Evolutionary conservation across 2,888 invertebrate genomes (phyloP).

Genomic region (Catonia carolina): DNA sequence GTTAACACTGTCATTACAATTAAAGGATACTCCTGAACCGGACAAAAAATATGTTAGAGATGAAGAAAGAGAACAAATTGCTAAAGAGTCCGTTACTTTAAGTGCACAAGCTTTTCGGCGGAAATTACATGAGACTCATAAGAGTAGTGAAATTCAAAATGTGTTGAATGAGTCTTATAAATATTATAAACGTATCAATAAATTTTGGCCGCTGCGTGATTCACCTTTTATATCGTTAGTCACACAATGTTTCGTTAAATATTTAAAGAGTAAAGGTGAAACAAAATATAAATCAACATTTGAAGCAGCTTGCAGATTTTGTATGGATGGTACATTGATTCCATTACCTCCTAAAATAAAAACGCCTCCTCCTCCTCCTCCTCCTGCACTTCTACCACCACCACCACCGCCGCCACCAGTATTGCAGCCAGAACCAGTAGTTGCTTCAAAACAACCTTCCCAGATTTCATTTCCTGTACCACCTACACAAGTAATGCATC

Average conservation of each 20-base stretch:
- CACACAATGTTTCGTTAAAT: conserved; percentile 62
- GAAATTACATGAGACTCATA: conserved; percentile 25
- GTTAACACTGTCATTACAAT: conserved; percentile 68
- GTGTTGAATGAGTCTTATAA: conserved; percentile 49
- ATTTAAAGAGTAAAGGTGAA: conserved; percentile 45
- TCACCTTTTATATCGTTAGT: conserved; percentile 56
- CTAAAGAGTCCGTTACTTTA: conserved; percentile 68
- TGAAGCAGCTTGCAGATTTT: conserved; percentile 63
- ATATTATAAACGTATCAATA: conserved; percentile 62
- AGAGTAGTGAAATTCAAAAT: conserved; percentile 38
- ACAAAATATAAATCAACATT: conserved; percentile 52
- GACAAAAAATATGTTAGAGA: conserved; percentile 85
- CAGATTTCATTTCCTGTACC: conserved; percentile 8
- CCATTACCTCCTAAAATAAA: conserved; percentile 36
- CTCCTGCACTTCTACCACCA: not conserved
- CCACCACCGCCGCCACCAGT: conserved; percentile 4
- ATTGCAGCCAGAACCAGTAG: conserved; percentile 4
- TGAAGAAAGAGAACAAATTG: conserved; percentile 71
- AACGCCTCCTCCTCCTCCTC: conserved; percentile 38
- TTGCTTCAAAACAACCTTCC: conserved; percentile 10
- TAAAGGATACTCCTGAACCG: conserved; percentile 72
- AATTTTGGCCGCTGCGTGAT: conserved; percentile 54
- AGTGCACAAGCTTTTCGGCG: conserved; percentile 60
- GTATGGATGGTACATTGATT: conserved; percentile 49
- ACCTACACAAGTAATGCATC: not conserved